Evolutionary conservation across 2,888 invertebrate species (phyloP).

Genomic region (Steinernema hermaphroditum): DNA sequence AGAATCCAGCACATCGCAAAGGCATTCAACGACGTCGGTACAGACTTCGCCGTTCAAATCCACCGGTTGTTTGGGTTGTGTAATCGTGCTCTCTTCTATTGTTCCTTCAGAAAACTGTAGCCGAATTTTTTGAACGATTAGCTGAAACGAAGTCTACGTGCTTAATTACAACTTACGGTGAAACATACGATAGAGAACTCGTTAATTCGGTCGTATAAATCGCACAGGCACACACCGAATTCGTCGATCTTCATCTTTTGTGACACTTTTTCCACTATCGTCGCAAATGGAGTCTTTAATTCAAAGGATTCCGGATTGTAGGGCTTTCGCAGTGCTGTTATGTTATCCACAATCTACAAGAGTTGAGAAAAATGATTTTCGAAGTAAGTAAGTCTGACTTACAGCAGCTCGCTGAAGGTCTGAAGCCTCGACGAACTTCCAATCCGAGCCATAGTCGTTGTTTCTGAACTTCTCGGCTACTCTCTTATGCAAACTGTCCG

Average conservation of each 20-base stretch:
- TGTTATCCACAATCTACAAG: not conserved
- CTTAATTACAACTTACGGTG: not conserved
- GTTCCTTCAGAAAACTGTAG: not conserved
- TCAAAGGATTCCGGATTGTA: not conserved
- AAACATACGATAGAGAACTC: not conserved
- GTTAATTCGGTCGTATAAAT: not conserved
- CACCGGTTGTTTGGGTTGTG: not conserved
- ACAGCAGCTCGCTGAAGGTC: not conserved
- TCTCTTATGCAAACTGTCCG: not conserved
- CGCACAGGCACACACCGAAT: not conserved
- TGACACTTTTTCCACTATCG: not conserved
- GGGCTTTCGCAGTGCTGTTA: not conserved
- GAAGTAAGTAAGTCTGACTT: not conserved
- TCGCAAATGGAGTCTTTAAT: not conserved
- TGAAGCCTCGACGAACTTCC: not conserved
- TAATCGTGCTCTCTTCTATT: not conserved
- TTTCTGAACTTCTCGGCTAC: not conserved
- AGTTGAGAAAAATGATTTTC: not conserved
- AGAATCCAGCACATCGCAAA: not conserved
- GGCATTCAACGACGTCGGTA: not conserved
- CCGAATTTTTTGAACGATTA: not conserved
- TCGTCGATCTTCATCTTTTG: conserved; percentile 4
- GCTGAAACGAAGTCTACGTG: not conserved
- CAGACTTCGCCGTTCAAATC: not conserved
- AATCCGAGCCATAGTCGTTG: not conserved